phyloP scores from a whole-genome alignment of 2,888 invertebrate genomes.

The Eurytoma californica region DNA sequence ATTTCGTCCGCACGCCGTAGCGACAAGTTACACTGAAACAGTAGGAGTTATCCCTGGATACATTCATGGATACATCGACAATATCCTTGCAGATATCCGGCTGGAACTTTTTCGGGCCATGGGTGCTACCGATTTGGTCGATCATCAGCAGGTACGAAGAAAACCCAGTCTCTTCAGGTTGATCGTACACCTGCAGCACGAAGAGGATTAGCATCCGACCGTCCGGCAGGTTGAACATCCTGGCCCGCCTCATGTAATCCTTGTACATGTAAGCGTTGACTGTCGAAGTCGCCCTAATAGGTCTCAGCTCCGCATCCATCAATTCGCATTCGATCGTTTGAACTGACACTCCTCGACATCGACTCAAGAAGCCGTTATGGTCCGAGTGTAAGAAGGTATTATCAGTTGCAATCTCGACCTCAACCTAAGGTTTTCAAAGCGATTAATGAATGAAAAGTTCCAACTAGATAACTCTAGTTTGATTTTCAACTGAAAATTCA shows the following conservation, averaged over 20 bases:
- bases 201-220: not conserved
- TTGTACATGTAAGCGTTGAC: conserved; percentile 14
- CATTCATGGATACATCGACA: not conserved
- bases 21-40: conserved; percentile 20
- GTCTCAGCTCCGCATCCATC: not conserved
- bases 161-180: not conserved
- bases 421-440: not conserved
- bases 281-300: fast-evolving
- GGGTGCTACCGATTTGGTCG: conserved; percentile 1
- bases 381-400: conserved; percentile 19
- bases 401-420: not conserved
- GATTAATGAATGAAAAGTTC: not conserved
- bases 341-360: conserved; percentile 2
- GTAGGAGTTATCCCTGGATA: not conserved
- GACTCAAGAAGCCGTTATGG: not conserved
- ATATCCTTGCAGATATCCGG: conserved; percentile 36
- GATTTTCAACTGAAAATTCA: not conserved
- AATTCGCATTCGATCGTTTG: conserved; percentile 1
- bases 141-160: conserved; percentile 17
- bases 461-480: not conserved
- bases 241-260: not conserved
- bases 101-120: conserved; percentile 5
- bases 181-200: conserved; percentile 7
- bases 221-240: conserved; percentile 21
- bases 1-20: conserved; percentile 11